Conservation (phyloP, 2,888 invertebrate species). For the Spisula solida region DNA sequence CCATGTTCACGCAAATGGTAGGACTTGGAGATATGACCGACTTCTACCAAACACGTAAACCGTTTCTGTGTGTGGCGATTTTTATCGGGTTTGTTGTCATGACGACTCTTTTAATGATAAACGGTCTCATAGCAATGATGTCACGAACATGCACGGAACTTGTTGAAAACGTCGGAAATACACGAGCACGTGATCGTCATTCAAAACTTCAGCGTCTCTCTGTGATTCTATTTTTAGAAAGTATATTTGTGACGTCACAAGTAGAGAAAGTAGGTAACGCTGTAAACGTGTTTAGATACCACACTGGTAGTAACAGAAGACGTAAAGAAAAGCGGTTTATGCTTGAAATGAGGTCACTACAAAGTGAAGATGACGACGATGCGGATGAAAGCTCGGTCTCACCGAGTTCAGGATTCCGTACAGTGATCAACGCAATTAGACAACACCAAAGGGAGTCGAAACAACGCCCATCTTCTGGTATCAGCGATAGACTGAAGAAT, state of each 20-base stretch:
- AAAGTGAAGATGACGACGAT: conserved; percentile 40
- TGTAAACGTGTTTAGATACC: conserved; percentile 38
- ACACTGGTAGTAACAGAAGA: conserved; percentile 42
- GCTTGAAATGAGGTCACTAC: conserved; percentile 61
- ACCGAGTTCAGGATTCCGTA: conserved; percentile 55
- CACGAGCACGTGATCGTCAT: conserved; percentile 64
- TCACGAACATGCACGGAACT: no score
- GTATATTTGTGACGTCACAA: conserved; percentile 53
- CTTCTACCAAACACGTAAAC: no score
- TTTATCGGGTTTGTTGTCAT: no score
- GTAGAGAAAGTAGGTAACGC: conserved; percentile 45
- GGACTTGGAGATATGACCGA: no score
- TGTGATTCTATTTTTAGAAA: conserved; percentile 72
- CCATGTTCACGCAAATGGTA: no score
- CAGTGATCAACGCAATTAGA: conserved; percentile 47
- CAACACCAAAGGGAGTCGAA: background rate
- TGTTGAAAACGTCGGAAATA: conserved; percentile 62
- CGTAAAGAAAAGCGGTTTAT: no score
- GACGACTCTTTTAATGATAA: no score
- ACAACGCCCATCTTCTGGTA: conserved; percentile 51
- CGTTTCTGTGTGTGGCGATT: no score
- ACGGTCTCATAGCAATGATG: no score
- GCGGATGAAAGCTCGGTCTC: conserved; percentile 9
- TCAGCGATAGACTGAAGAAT: conserved; percentile 49
- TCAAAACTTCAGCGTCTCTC: conserved; percentile 71